Evolutionary conservation across 2,113 vertebrate genomes (phyloP).

Genomic region (Asarcornis scutulata): DNA sequence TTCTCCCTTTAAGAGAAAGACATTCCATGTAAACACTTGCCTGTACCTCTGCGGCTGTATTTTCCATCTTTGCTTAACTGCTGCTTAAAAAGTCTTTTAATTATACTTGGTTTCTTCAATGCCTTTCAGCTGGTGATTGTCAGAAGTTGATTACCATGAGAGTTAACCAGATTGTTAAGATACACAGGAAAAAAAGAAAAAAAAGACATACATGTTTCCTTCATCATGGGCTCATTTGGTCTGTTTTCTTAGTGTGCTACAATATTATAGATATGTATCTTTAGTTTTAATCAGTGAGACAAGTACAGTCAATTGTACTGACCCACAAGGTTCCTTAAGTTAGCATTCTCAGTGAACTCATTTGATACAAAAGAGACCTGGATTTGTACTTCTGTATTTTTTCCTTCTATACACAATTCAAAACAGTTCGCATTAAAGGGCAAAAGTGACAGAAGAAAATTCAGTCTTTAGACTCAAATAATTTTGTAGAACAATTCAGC

Average conservation of each 20-base stretch:
- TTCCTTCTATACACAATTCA: not conserved
- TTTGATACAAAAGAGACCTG: not conserved
- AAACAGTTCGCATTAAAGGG: not conserved
- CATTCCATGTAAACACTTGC: not conserved
- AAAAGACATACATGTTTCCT: not conserved
- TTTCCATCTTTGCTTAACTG: not conserved
- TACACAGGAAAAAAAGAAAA: not conserved
- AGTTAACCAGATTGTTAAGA: conserved; percentile 47
- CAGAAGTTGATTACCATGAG: not conserved
- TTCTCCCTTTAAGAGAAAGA: conserved; percentile 66
- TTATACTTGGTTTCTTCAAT: not conserved
- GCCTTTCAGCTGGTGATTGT: conserved; percentile 8
- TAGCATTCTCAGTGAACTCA: not conserved
- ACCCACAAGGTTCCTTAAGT: not conserved
- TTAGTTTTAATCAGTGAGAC: not conserved
- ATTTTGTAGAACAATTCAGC: not conserved
- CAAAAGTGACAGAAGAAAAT: not conserved
- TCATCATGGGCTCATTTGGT: not conserved
- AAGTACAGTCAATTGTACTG: not conserved
- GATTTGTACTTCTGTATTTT: not conserved
- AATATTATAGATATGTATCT: not conserved
- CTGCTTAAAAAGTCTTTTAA: conserved; percentile 27
- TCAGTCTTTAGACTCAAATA: not conserved
- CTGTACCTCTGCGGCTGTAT: not conserved
- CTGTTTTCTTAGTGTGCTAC: not conserved